These are phyloP conservation scores for Promerops cafer DNA, from an alignment of 2,113 vertebrate genomes.

Conservation along the genomic window DNA sequence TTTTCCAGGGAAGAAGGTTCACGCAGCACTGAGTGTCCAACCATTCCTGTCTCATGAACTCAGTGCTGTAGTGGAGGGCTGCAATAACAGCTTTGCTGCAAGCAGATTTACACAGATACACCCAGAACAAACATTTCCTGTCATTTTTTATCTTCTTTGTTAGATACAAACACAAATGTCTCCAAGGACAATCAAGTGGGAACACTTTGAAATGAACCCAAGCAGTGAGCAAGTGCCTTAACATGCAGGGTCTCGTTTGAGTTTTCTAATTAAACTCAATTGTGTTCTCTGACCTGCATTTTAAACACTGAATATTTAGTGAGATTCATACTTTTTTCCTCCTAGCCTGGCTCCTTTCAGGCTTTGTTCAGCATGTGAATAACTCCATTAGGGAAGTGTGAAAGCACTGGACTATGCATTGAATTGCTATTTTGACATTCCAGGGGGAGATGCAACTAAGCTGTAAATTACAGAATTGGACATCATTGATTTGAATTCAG, in stretches of 20 bases:
- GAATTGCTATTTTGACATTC: conserved; percentile 47
- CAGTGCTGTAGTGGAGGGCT: not conserved
- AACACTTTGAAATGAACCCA: conserved; percentile 55
- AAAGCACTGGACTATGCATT: conserved; percentile 20
- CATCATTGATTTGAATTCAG: conserved; percentile 50
- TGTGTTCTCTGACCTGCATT: conserved; percentile 41
- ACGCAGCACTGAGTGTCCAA: accelerated
- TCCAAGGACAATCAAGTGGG: conserved; percentile 44
- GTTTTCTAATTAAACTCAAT: conserved; percentile 45
- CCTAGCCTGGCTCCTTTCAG: conserved; percentile 23
- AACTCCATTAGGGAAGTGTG: conserved; percentile 45
- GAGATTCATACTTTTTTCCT: conserved; percentile 2
- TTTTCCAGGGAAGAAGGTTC: not conserved
- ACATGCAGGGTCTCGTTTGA: conserved; percentile 32
- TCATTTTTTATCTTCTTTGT: conserved; percentile 62
- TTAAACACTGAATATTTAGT: conserved; percentile 36
- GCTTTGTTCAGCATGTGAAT: conserved; percentile 52
- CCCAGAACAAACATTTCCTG: conserved; percentile 66
- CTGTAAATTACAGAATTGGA: conserved; percentile 50
- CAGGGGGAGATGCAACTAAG: conserved; percentile 48
- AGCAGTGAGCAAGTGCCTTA: conserved; percentile 32
- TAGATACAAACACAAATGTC: conserved; percentile 41
- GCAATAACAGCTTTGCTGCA: conserved; percentile 30
- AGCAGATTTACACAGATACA: conserved; percentile 57
- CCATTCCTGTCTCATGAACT: not conserved